These are phyloP conservation scores for Megalonaias nervosa DNA, from an alignment of 1,140 invertebrate genomes.

Conservation along the genomic window DNA sequence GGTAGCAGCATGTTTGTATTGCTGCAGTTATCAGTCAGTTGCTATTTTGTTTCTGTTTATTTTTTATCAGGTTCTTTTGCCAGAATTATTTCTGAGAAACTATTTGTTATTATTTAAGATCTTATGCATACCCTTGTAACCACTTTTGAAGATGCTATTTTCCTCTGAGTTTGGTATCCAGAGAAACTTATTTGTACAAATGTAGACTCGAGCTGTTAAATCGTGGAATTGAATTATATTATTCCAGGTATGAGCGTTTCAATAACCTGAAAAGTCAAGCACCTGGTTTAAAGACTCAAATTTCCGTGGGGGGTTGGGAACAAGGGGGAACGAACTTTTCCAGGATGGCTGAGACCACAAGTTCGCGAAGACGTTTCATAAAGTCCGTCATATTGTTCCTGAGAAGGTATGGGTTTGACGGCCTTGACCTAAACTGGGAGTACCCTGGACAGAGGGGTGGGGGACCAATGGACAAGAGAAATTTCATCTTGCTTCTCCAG, in stretches of 20 bases:
- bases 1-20: no score
- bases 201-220: no score
- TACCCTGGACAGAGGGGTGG: slow-evolving; percentile 93
- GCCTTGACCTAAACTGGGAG: slow-evolving; percentile 96
- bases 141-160: no score
- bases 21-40: no score
- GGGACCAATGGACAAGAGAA: slow-evolving; percentile 88
- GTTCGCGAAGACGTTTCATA: slow-evolving; percentile 48
- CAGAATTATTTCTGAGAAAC: no score
- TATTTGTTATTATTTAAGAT: no score
- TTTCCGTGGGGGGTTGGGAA: slow-evolving; percentile 50
- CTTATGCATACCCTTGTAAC: no score
- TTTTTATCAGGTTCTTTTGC: no score
- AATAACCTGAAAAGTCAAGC: slow-evolving; percentile 3
- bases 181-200: no score
- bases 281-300: slow-evolving; percentile 70
- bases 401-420: slow-evolving; percentile 94
- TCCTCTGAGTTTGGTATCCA: no score
- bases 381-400: slow-evolving; percentile 85
- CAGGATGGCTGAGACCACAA: slow-evolving; percentile 30
- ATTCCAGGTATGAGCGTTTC: slow-evolving; percentile 16
- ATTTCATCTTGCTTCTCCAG: slow-evolving; percentile 90
- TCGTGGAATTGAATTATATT: no score
- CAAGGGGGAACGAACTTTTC: slow-evolving; percentile 38
- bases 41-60: no score